Conservation (phyloP, 2,113 vertebrate genomes). For the Eulemur macaco region DNA sequence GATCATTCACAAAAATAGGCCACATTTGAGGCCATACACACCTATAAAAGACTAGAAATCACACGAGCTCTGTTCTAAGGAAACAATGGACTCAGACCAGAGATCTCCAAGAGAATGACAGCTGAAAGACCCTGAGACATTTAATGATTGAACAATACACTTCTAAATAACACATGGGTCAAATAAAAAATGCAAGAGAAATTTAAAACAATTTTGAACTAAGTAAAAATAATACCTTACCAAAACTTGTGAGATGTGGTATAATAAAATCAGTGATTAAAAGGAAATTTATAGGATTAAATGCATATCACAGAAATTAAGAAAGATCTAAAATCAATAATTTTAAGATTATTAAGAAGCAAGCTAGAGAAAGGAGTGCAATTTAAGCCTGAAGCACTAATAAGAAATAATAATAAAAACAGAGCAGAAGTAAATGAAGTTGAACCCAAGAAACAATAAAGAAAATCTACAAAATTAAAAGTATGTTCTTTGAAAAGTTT, state of each 20-base stretch:
- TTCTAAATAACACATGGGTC: not conserved
- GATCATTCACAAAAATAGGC: rapidly evolving
- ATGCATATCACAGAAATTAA: not conserved
- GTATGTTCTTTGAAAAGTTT: not conserved
- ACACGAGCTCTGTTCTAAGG: no score
- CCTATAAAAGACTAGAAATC: not conserved
- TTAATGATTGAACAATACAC: no score
- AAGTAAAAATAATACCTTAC: not conserved
- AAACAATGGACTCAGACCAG: not conserved
- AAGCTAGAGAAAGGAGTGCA: not conserved
- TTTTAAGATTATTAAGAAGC: not conserved
- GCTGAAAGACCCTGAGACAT: no score
- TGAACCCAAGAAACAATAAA: not conserved
- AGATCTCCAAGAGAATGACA: not conserved
- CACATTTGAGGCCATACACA: not conserved
- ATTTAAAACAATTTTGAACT: not conserved
- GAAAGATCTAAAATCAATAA: not conserved
- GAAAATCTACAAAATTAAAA: not conserved
- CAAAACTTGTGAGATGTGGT: not conserved
- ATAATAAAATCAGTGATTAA: not conserved
- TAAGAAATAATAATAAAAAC: not conserved
- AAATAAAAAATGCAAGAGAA: not conserved
- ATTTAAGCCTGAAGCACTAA: not conserved
- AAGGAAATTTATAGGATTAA: not conserved
- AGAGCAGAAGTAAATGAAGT: not conserved